Base-by-base conservation (phyloP, 2,797 vertebrate genomes). In the Lacerta agilis region DNA sequence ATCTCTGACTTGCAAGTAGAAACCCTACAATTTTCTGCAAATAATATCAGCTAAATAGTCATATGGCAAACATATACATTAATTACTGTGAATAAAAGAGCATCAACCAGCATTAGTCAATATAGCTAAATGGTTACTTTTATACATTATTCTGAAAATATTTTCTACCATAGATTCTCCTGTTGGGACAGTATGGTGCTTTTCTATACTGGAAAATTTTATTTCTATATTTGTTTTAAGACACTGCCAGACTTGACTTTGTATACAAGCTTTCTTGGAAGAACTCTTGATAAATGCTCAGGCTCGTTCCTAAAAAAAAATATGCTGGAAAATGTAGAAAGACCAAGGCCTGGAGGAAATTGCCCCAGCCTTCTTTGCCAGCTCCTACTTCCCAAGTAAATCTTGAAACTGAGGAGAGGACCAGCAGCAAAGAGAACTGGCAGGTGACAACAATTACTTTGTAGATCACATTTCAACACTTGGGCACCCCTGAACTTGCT, bases 1-100 rank as follows among this genome's bases (percentile, higher is more conserved):
- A 8, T 89, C 4, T 87, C 5, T 69, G 61, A 85, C 83, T 75
- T 66, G 33, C 49, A 84, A 43, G 85, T 77, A 90, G 7, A 43
- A 58, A 25, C 15, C 29, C 25, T 17, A 0, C 0, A 87, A 72
- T 90, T 89, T 1, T 76, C 84, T 90, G 33, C 7, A 93, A 89
- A 89, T 49, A 17, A 9, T 3, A 9, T 3, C 25, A 81, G 36
- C 36, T 49, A 61, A 87, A 73, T 81, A 80, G 71, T 79, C 25
- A 2, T 67, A 27, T n/a, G 23, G 36, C 8, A 79, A 36, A 38
- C 58, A 49, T 15, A 71, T 36, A 38, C 36, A 79, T 49, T 23
- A 45, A 86, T 33, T 55, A 55, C 49, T 82, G 55, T 83, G 77
- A 89, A 3, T 8, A 82, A 84, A 45, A 1, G 41, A 1, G 85